Evolutionary conservation across 2,113 vertebrate species (phyloP).

Genomic region (Bambusicola thoracicus): DNA sequence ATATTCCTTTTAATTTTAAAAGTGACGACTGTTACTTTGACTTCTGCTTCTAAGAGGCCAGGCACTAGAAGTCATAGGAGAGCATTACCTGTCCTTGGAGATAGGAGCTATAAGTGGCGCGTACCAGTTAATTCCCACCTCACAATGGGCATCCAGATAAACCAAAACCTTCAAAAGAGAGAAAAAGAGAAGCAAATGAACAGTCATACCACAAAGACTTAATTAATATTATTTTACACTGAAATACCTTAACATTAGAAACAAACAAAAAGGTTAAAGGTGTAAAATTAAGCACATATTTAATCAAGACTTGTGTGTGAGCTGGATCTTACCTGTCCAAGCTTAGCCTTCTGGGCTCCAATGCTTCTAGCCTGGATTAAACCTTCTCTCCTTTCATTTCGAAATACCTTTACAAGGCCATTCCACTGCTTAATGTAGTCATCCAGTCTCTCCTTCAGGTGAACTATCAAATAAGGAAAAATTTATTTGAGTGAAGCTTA

Average conservation of each 20-base stretch:
- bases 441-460: slow-evolving; percentile 93
- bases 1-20: neutral
- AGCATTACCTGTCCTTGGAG: slow-evolving; percentile 94
- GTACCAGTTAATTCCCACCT: slow-evolving; percentile 98
- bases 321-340: slow-evolving; percentile 87
- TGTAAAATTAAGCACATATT: neutral
- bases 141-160: slow-evolving; percentile 98
- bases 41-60: neutral
- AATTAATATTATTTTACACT: neutral
- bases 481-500: neutral
- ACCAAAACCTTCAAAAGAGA: slow-evolving; percentile 89
- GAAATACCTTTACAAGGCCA: slow-evolving; percentile 93
- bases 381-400: slow-evolving; percentile 96
- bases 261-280: neutral
- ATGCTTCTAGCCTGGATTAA: slow-evolving; percentile 98
- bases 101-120: slow-evolving; percentile 94
- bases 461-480: slow-evolving; percentile 77
- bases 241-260: neutral
- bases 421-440: slow-evolving; percentile 97
- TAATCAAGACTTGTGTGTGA: neutral
- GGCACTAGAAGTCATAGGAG: neutral
- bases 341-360: slow-evolving; percentile 91
- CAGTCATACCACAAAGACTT: neutral
- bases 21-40: neutral
- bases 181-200: slow-evolving; percentile 34